Evolutionary conservation across 2,888 invertebrate genomes (phyloP), one percentile per base, ranked within the genome.

Genomic region (Oegoconia quadripuncta): DNA sequence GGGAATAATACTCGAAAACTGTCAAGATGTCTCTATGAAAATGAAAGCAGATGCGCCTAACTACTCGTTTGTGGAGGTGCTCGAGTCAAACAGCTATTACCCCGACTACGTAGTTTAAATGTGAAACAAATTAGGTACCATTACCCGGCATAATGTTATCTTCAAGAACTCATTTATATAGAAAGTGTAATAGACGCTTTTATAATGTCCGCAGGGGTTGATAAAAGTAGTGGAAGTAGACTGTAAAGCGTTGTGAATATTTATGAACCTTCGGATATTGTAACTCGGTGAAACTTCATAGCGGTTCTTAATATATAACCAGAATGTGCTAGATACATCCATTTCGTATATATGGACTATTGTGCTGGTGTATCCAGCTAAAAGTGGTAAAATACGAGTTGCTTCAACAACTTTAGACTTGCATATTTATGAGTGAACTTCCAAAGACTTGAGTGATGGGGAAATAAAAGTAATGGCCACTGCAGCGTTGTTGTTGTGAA

Each of bases 401-500:
- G 63, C 68, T 60, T 59, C 68, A 64, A 66, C 70, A 74, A 73
- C 70, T 76, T 68, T 55, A 55, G 67, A 65, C 69, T 74, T 77
- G 80, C 77, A 79, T 78, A 80, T 80, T 80, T 78, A 79, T 79
- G 79, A 80, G 74, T 70, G 64, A 73, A 72, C 70, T 77, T 75
- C 63, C 60, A 73, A 74, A 77, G 74, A 75, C 75, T 75, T 74
- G 76, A 77, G 74, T 75, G 80, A 80, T 74, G 74, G 68, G 61
- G 63, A 71, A 80, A 75, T 74, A 76, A 75, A 77, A 76, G 67
- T 65, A 69, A 72, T 72, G 65, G 66, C 64, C 61, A 55, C 55
- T 68, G 61, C 62, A 70, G 55, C 63, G 63, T 68, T 66, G 59
- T 27, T 34, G 16, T 31, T 35, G 23, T 25, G 31, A 28, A 32